Evolutionary conservation across 2,888 invertebrate genomes (phyloP), one percentile per base, ranked within the genome.

Genomic region (Brenthis hecate): DNA sequence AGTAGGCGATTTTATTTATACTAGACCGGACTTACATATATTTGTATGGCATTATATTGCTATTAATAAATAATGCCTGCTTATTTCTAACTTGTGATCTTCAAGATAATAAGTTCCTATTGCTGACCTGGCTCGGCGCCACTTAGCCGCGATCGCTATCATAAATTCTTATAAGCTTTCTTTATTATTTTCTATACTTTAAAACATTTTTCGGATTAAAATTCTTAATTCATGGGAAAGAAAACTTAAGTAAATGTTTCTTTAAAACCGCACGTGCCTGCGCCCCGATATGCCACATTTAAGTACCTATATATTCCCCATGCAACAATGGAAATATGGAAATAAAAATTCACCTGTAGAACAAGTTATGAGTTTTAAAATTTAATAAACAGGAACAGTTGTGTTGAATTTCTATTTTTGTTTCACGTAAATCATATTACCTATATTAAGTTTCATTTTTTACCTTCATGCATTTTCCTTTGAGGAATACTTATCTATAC

Each of bases 281-380:
- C 65, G 72, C 70, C 75, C 68, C 78, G 82, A 80, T 79, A 83
- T 74, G 84, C 77, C 74, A 75, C 76, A 82, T 87, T 87, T 78
- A 80, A 80, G 80, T 79, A 78, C 75, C 55, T 48, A 32, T 79
- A 78, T 76, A 68, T 65, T 72, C 67, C 67, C 55, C 66, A 66
- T 66, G 32, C 69, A 69, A 69, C 72, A 71, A 69, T 71, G 65
- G 70, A 23, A 67, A 69, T 65, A 53, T 50, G 36, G 55, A 63
- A 57, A 66, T 66, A 55, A 66, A 61, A 61, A 55, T 23, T 54
- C 14, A 61, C 19, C 23, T 61, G n/a, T 36, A 60, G 16, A 54
- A 51, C 23, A 47, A 48, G 36, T 32, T 16, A 8, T 56, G 16
- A 23, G 51, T 58, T 16, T 58, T 66, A 0, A 28, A 43, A n/a